Evolutionary conservation across 1,140 invertebrate species (phyloP), one percentile per base, ranked within the genome.

Genomic region (Drosophila ficusphila): DNA sequence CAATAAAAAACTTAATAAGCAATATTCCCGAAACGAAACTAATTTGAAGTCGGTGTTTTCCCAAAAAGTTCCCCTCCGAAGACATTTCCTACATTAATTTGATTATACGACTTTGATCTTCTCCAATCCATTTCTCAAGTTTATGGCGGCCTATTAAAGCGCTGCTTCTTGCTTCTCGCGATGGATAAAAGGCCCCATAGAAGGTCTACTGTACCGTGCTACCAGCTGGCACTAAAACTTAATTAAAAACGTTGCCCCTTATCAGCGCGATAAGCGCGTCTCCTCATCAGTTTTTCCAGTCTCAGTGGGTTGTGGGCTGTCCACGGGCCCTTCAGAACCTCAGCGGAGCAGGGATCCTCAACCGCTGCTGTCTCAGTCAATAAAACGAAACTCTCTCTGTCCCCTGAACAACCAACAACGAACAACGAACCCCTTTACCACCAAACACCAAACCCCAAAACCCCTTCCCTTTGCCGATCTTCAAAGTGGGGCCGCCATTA

Each of bases 401-500:
- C n/a, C n/a, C n/a, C n/a, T n/a, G n/a, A n/a, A n/a, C n/a, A n/a
- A n/a, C n/a, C n/a, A n/a, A n/a, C n/a, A n/a, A n/a, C n/a, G n/a
- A n/a, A n/a, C n/a, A n/a, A n/a, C n/a, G 18, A 31, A 4, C 29
- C 29, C 29, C 46, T 38, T 7, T 39, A n/a, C 27, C 29, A n/a
- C n/a, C 21, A 18, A n/a, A 5, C 12, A n/a, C 34, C 19, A 27
- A 18, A 11, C 44, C 33, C 16, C n/a, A 39, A 27, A 11, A 39
- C 42, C 23, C 6, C 46, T 48, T 11, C 54, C 46, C 42, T 42
- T 18, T 47, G 29, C 23, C 39, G 69, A 69, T 48, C 76, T 90
- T 90, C 88, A 90, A 90, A 90, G 88, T 73, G 57, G 58, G 49
- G 69, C 88, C 83, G 83, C 83, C 82, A 88, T 88, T 88, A 89